phyloP scores from a whole-genome alignment of 2,113 vertebrate genomes.

The Paradoxurus hermaphroditus region DNA sequence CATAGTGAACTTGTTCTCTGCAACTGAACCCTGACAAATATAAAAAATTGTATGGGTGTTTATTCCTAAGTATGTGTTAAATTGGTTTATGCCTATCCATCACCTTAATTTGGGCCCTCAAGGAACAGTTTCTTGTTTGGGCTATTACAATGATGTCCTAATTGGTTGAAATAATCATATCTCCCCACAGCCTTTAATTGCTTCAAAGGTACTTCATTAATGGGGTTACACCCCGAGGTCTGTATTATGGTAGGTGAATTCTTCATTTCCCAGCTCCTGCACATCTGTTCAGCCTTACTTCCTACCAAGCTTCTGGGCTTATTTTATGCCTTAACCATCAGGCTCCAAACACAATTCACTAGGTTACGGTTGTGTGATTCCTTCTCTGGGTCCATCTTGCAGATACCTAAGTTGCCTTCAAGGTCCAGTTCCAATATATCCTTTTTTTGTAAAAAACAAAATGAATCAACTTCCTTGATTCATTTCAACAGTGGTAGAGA shows the following conservation, averaged over 20 bases:
- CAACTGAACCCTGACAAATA: neutral
- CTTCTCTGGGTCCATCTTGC: neutral
- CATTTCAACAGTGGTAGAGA: neutral
- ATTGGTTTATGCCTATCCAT: neutral
- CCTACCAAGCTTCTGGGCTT: neutral
- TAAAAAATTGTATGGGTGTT: neutral
- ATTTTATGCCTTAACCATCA: neutral
- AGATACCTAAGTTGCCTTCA: neutral
- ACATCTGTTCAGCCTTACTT: neutral
- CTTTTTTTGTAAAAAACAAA: neutral
- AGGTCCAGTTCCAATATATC: neutral
- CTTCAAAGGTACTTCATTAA: neutral
- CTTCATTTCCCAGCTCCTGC: neutral
- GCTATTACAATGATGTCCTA: neutral
- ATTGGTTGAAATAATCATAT: neutral
- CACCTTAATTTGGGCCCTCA: neutral
- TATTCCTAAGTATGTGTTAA: neutral
- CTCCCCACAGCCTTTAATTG: neutral
- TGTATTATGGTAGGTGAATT: neutral
- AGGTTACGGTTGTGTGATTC: neutral
- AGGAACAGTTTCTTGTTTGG: neutral
- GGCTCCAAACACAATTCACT: neutral
- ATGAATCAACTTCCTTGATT: neutral
- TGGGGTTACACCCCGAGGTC: neutral
- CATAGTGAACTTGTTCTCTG: neutral